These are phyloP conservation scores for Delichon dasypus DNA, from an alignment of 2,797 vertebrate species.

Conservation along the genomic window DNA sequence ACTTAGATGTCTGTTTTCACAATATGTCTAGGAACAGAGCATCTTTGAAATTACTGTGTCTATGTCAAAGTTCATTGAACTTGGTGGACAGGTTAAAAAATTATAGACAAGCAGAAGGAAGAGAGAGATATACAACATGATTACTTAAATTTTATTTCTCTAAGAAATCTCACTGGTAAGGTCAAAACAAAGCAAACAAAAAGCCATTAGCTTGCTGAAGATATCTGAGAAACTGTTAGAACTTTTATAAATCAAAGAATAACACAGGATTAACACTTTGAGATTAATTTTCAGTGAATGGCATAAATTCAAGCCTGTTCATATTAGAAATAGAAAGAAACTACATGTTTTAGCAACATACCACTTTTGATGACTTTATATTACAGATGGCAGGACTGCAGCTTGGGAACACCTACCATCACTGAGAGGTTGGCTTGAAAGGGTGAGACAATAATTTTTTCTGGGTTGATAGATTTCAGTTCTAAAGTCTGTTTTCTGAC, in stretches of 20 bases:
- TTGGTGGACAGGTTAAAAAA: conserved; percentile 12
- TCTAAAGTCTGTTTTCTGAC: background rate
- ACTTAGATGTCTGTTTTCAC: background rate
- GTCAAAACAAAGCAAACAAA: background rate
- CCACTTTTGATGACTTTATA: background rate
- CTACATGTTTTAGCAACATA: background rate
- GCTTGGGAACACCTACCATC: background rate
- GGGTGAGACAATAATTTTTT: background rate
- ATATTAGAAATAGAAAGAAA: background rate
- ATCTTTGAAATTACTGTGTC: background rate
- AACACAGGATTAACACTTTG: background rate
- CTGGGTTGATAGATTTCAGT: background rate
- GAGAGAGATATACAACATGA: background rate
- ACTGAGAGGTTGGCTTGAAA: background rate
- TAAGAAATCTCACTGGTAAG: background rate
- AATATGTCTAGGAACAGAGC: background rate
- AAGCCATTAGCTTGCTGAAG: background rate
- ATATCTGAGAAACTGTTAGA: background rate
- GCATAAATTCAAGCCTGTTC: background rate
- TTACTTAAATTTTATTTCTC: background rate
- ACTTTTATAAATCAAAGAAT: background rate
- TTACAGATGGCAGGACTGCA: background rate
- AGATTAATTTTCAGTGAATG: background rate
- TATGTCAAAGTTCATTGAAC: background rate
- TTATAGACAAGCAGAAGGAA: background rate